Evolutionary conservation across 1,140 invertebrate genomes (phyloP).

Genomic region (Anadara kagoshimensis): DNA sequence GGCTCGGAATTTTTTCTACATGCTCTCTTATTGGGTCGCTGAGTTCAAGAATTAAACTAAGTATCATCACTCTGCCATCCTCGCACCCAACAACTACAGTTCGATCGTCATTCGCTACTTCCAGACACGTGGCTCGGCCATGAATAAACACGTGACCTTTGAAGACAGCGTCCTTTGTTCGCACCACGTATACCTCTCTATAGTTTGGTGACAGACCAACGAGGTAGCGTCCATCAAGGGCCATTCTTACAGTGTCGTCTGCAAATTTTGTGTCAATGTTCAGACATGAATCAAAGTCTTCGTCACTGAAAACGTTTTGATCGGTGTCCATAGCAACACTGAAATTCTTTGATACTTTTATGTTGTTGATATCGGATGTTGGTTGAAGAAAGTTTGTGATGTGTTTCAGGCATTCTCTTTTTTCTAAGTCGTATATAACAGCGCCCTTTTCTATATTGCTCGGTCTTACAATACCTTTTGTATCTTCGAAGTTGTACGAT

Average conservation of each 20-base stretch:
- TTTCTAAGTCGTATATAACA: conserved; percentile 56
- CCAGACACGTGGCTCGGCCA: conserved; percentile 56
- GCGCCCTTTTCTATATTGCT: conserved; percentile 51
- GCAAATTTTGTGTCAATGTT: conserved; percentile 41
- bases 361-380: conserved; percentile 30
- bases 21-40: conserved; percentile 60
- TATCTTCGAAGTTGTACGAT: conserved; percentile 45
- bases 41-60: conserved; percentile 59
- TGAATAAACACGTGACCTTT: conserved; percentile 59
- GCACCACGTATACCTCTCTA: conserved; percentile 48
- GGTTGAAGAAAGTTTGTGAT: conserved; percentile 44
- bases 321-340: conserved; percentile 50
- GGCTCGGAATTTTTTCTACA: conserved; percentile 56
- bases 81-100: conserved; percentile 65
- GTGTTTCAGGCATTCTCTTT: conserved; percentile 49
- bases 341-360: conserved; percentile 42
- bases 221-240: conserved; percentile 59
- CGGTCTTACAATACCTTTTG: conserved; percentile 46
- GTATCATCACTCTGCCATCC: conserved; percentile 64
- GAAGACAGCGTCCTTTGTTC: conserved; percentile 49
- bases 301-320: conserved; percentile 43
- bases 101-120: conserved; percentile 64
- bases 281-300: conserved; percentile 23
- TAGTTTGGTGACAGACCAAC: conserved; percentile 48
- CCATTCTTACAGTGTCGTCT: conserved; percentile 29